phyloP scores from a whole-genome alignment of 92 coral and sea anemone genomes.

The Epizoanthus illoricatus region DNA sequence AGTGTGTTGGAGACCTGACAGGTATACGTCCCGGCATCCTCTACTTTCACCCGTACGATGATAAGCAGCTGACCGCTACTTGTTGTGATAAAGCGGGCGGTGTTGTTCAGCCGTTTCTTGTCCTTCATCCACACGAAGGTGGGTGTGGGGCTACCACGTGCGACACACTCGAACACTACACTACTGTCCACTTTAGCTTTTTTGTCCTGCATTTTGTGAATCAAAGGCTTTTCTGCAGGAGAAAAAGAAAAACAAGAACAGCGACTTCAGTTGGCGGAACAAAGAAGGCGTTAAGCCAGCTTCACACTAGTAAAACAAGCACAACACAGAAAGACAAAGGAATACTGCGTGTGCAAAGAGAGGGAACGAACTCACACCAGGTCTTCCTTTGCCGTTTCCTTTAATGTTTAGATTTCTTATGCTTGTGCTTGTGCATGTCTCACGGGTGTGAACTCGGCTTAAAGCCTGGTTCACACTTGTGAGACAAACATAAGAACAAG shows the following conservation, averaged over 20 bases:
- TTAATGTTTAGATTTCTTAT: too few relatives aligned
- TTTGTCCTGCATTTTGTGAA: constrained; percentile 54
- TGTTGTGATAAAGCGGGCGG: constrained; percentile 58
- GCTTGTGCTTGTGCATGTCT: too few relatives aligned
- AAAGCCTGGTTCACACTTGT: too few relatives aligned
- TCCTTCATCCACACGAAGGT: constrained; percentile 66
- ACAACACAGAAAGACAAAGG: too few relatives aligned
- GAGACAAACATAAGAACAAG: too few relatives aligned
- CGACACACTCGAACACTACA: constrained; percentile 70
- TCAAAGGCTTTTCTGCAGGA: constrained; percentile 58
- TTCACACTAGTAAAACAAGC: background rate
- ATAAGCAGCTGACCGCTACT: constrained; percentile 68
- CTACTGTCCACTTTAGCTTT: constrained; percentile 54
- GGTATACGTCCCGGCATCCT: constrained; percentile 63
- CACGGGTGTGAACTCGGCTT: too few relatives aligned
- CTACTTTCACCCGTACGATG: constrained; percentile 49
- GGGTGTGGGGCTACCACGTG: constrained; percentile 72
- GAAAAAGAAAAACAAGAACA: background rate
- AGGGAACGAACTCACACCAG: too few relatives aligned
- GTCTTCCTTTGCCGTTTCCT: too few relatives aligned
- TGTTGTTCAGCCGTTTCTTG: constrained; percentile 15
- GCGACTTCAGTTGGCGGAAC: background rate
- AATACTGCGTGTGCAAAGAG: background rate
- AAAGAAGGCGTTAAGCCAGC: background rate
- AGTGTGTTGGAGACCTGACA: constrained; percentile 73